Evolutionary conservation across 2,797 vertebrate species (phyloP).

Genomic region (Streptopelia turtur): DNA sequence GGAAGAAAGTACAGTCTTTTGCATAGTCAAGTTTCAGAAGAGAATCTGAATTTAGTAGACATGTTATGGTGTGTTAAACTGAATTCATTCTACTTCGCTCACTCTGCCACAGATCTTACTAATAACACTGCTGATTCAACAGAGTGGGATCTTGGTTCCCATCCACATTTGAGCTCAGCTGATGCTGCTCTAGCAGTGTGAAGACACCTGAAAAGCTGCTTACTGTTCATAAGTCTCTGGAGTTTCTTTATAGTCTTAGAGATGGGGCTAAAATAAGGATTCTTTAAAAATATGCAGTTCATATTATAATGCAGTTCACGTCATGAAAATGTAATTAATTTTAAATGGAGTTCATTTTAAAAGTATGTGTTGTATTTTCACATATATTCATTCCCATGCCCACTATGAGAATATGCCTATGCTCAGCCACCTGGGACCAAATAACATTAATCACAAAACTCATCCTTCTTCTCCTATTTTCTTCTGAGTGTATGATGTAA

Average conservation of each 20-base stretch:
- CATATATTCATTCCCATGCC: background rate
- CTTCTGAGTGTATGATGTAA: background rate
- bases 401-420: background rate
- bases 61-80: background rate
- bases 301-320: background rate
- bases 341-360: background rate
- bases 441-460: background rate
- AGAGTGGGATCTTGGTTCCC: background rate
- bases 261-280: background rate
- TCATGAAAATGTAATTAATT: background rate
- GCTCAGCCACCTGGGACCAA: background rate
- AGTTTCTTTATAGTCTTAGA: background rate
- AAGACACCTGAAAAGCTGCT: background rate
- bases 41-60: background rate
- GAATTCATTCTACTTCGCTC: background rate
- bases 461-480: background rate
- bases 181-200: background rate
- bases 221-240: background rate
- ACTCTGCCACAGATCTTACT: background rate
- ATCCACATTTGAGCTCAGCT: background rate
- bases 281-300: background rate
- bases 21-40: background rate
- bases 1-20: background rate
- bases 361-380: background rate
- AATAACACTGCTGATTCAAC: background rate